A percentile compares a stretch with the other conserved stretches of the same genome.
phyloP scores from a whole-genome alignment of 2,113 vertebrate species.

The Piprites chloris region DNA sequence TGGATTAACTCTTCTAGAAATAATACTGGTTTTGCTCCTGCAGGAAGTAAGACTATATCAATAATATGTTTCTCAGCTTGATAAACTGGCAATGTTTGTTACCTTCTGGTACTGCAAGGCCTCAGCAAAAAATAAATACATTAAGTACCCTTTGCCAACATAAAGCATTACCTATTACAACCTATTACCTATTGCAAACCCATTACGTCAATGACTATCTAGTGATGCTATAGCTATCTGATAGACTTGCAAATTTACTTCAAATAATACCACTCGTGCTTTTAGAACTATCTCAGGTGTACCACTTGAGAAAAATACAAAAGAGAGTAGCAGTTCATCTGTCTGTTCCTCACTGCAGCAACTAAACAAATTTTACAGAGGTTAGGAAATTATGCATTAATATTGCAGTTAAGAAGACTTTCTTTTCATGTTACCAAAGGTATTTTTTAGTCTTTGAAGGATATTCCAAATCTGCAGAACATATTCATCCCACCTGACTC shows the following conservation, averaged over 20 bases:
- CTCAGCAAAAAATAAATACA: not conserved
- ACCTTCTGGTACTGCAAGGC: not conserved
- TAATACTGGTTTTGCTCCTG: not conserved
- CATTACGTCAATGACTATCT: not conserved
- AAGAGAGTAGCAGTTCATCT: not conserved
- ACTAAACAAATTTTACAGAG: not conserved
- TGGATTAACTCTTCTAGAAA: not conserved
- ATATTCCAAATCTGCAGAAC: not conserved
- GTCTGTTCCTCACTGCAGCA: not conserved
- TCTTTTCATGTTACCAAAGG: not conserved
- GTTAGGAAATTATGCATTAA: not conserved
- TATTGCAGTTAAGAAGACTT: not conserved
- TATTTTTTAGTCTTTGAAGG: not conserved
- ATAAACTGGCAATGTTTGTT: not conserved
- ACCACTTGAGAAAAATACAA: not conserved
- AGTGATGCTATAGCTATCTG: not conserved
- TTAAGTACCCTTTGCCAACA: not conserved
- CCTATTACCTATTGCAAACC: not conserved
- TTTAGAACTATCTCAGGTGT: not conserved
- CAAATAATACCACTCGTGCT: not conserved
- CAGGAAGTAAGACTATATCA: not conserved
- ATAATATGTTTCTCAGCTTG: not conserved
- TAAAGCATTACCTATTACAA: not conserved
- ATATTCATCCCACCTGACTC: not conserved
- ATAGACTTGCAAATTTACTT: not conserved